Evolutionary conservation across 2,113 vertebrate species (phyloP).

Genomic region (Cinclus cinclus): DNA sequence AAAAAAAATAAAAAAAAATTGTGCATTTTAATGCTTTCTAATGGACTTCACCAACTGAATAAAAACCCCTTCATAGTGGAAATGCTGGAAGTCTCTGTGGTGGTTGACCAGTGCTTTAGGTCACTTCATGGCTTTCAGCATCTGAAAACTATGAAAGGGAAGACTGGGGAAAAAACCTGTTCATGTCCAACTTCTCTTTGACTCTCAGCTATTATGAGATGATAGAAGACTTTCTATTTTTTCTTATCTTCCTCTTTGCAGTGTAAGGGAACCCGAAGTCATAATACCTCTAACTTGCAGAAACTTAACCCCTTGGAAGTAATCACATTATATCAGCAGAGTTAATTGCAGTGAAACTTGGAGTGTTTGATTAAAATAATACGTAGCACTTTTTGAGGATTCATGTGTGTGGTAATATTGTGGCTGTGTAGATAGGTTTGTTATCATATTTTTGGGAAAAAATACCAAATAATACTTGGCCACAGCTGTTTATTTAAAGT

Average conservation of each 20-base stretch:
- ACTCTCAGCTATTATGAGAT: neutral
- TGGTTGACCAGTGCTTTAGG: neutral
- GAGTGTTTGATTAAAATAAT: neutral
- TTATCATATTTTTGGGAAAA: neutral
- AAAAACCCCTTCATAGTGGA: neutral
- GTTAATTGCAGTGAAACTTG: neutral
- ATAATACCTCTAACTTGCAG: neutral
- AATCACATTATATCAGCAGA: neutral
- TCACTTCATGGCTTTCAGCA: neutral
- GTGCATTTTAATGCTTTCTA: neutral
- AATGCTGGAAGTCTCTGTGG: neutral
- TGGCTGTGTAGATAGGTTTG: neutral
- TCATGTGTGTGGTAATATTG: neutral
- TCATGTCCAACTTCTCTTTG: neutral
- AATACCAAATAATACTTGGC: neutral
- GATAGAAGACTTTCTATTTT: neutral
- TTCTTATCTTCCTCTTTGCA: neutral
- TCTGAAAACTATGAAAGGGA: neutral
- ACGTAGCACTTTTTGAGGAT: rapidly evolving
- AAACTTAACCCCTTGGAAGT: neutral
- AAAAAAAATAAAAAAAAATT: neutral
- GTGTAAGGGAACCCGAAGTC: neutral
- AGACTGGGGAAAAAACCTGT: neutral
- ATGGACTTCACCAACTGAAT: neutral
- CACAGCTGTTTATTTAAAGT: neutral